Evolutionary conservation across 2,888 invertebrate genomes (phyloP), one percentile per base, ranked within the genome.

Genomic region (Trachelus iudaicus): DNA sequence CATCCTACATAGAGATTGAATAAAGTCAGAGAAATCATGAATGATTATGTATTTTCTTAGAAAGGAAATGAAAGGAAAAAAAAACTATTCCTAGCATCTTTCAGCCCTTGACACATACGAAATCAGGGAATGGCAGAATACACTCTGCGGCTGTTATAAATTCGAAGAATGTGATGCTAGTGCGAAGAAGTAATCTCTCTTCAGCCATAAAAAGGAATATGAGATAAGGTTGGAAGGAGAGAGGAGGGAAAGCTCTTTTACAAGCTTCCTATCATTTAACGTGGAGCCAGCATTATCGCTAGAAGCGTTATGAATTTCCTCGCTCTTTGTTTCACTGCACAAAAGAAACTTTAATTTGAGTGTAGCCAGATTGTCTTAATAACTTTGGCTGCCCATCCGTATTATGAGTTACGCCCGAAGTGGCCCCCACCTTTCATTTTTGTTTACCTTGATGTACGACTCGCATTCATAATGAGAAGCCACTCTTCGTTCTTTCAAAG

Each of bases 311-410:
- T 71, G 71, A 71, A 71, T 71, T 71, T 71, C 35, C 35, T n/a
- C n/a, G 15, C 78, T 33, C 76, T 78, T 78, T 78, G 75, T 75
- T 78, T 56, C 37, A 34, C 68, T 34, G 74, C 69, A 75, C 78
- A 73, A 78, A 76, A 37, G 75, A 75, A 78, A 78, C 75, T 78
- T 78, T 78, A 78, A 78, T 78, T 78, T 76, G 40, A 69, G 73
- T 74, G 77, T 69, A 69, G 78, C 78, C 78, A 78, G 78, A 78
- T 78, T 75, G 78, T 78, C 73, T 75, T 75, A 73, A 78, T 71
- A 78, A 75, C 75, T 78, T 78, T 75, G 75, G 75, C 40, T 34
- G 75, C 73, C 69, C 13, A 69, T 69, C 37, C 69, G 73, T 69
- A 69, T 78, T 78, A 69, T 78, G 37, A 78, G 69, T 75, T 37